These are phyloP conservation scores for Mycogona germanica DNA, from an alignment of 2,888 invertebrate genomes.

Conservation along the genomic window DNA sequence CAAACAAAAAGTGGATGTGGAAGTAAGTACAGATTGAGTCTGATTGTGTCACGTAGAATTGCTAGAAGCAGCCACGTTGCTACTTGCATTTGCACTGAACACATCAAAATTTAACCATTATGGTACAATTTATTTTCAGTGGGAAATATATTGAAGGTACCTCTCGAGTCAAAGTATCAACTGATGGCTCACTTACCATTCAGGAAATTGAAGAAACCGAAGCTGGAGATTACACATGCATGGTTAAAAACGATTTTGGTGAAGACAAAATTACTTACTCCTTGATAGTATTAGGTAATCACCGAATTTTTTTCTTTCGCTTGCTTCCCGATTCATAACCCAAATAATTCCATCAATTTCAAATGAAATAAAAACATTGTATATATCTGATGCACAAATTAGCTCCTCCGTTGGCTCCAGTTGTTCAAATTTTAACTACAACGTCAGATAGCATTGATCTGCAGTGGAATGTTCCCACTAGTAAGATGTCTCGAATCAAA, in stretches of 20 bases:
- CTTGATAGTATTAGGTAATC: constrained; percentile 12
- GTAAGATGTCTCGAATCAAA: constrained; percentile 11
- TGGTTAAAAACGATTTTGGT: constrained; percentile 17
- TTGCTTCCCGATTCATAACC: neutral
- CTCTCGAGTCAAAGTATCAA: neutral
- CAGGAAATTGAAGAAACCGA: constrained; percentile 9
- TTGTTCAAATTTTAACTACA: constrained; percentile 21
- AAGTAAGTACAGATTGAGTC: constrained; percentile 5
- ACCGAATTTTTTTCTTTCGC: neutral
- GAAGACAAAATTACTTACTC: constrained; percentile 12
- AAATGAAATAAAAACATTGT: neutral
- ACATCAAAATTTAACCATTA: neutral
- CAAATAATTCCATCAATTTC: too few relatives aligned
- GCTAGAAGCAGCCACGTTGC: too few relatives aligned
- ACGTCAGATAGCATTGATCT: constrained; percentile 22
- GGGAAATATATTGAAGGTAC: neutral
- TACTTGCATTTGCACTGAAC: too few relatives aligned
- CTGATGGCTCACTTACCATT: constrained; percentile 11
- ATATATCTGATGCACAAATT: too few relatives aligned
- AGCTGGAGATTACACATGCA: constrained; percentile 16
- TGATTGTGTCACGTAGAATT: neutral
- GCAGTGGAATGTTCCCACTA: constrained; percentile 19
- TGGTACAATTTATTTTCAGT: neutral
- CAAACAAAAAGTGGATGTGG: constrained; percentile 63
- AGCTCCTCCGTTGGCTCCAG: constrained; percentile 25